Evolutionary conservation across 2,797 vertebrate species (phyloP), one percentile per base, ranked within the genome.

Genomic region (Hafferia zeledoni): DNA sequence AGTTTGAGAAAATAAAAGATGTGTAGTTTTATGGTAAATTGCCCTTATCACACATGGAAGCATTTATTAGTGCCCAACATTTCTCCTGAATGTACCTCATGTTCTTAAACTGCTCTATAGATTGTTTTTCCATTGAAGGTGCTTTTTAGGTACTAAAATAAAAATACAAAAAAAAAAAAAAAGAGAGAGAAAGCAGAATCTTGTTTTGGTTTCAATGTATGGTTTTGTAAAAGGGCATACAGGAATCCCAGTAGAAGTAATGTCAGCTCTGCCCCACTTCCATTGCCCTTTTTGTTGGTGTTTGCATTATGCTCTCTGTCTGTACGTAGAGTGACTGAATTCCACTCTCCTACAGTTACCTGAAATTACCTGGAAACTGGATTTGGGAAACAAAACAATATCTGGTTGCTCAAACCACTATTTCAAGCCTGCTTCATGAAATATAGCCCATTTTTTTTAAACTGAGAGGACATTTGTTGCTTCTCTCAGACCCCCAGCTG

Each of bases 231-330:
- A 94, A 71, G 31, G 28, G 17, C 23, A 12, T 17, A 12, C 37
- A 44, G 46, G 60, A 50, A 11, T 70, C 39, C 17, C 11, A 22
- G 0, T 8, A 47, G 61, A 84, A 60, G 31, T 25, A 43, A 74
- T 23, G n/a, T 53, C 53, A 60, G 2, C 52, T n/a, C 71, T 71
- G 49, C 70, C 78, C 6, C 37, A 27, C 10, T 53, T 60, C 43
- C 13, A 1, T 43, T 22, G 5, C 33, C 46, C 39, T 52, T 1
- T 1, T n/a, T 55, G 13, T 14, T 15, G 4, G 1, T 1, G 1
- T 13, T 6, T 33, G 19, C 31, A 4, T 57, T 0, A 0, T 44
- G 28, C 43, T 88, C 53, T 56, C n/a, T 28, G 17, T 24, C 4
- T 53, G 22, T 23, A 5, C 12, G 17, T 41, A n/a, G 24, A 25